These are phyloP conservation scores for Toxonevra muliebris DNA, from an alignment of 2,888 invertebrate species.

Conservation along the genomic window DNA sequence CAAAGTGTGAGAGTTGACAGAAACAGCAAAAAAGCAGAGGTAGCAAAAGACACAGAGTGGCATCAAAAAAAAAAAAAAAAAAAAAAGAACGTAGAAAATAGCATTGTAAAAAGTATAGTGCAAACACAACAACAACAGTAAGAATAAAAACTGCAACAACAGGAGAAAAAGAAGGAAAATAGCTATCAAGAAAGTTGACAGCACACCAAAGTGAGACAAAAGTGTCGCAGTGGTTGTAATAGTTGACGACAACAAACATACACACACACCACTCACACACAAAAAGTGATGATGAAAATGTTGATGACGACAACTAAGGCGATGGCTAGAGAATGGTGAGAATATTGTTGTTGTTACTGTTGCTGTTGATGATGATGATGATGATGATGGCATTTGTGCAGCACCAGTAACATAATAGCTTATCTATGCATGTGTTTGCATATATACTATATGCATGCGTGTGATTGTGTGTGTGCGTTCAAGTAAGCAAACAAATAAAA, in stretches of 20 bases:
- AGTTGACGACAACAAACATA: constrained; percentile 5
- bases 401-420: background rate
- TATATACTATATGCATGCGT: background rate
- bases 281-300: background rate
- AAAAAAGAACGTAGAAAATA: constrained; percentile 8
- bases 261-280: background rate
- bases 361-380: constrained; percentile 13
- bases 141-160: no score
- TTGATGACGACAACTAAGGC: constrained; percentile 3
- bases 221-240: constrained; percentile 32
- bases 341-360: background rate
- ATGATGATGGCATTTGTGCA: constrained; percentile 8
- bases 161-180: background rate
- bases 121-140: no score
- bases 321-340: background rate
- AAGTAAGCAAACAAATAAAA: background rate
- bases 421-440: background rate
- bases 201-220: constrained; percentile 46
- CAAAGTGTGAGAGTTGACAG: background rate
- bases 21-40: background rate
- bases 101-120: no score
- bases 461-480: background rate
- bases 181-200: constrained; percentile 26
- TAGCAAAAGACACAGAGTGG: background rate
- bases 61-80: background rate